Percentiles rank a stretch among this genome's conserved stretches.
These are phyloP conservation scores for Tarsius wallacei DNA, from an alignment of 2,797 vertebrate species.

Conservation along the genomic window DNA sequence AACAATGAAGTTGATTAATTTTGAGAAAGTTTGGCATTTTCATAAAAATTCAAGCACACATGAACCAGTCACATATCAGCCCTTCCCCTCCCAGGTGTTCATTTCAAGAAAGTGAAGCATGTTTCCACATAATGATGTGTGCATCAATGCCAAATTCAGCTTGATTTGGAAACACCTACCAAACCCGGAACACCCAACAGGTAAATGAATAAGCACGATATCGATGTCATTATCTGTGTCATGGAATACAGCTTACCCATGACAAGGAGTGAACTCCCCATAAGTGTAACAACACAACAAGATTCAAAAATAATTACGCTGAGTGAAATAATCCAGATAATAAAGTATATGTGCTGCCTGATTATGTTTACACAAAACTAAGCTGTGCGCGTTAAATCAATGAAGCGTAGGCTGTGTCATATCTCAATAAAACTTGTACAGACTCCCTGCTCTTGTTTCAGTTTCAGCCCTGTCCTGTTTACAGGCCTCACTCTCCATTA, in stretches of 20 bases:
- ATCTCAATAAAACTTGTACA: not conserved
- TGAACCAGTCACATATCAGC: too few species aligned
- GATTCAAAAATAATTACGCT: not conserved
- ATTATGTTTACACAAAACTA: not conserved
- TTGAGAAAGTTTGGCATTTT: not conserved
- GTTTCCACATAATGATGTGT: not conserved
- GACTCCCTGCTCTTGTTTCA: too few species aligned
- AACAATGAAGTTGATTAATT: not conserved
- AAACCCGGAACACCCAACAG: not conserved
- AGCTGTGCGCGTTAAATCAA: not conserved
- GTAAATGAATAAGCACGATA: not conserved
- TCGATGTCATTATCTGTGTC: accelerated
- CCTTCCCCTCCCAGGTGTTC: not conserved
- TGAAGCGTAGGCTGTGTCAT: too few species aligned
- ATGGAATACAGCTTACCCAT: not conserved
- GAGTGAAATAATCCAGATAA: not conserved
- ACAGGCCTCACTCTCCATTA: too few species aligned
- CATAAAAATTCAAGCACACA: not conserved
- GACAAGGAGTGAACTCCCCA: not conserved
- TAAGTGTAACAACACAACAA: not conserved
- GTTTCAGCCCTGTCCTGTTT: accelerated
- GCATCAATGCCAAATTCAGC: not conserved
- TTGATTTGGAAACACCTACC: not conserved
- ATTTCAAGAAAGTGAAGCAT: not conserved
- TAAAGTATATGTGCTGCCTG: too few species aligned